Evolutionary conservation across 2,888 invertebrate species (phyloP).

Genomic region (Eumerus sabulonum): DNA sequence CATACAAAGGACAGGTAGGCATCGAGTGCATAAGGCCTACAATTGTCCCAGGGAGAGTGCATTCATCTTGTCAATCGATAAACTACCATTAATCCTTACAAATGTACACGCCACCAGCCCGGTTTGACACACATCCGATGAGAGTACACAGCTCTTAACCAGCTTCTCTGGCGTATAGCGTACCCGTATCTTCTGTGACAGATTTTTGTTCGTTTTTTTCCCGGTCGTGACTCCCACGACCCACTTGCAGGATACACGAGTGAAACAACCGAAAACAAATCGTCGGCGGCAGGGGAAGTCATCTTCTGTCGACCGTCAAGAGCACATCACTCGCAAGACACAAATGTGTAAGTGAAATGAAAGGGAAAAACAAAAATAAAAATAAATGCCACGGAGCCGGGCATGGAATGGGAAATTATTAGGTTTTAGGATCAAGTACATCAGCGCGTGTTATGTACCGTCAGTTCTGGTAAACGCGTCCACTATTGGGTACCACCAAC

Average conservation of each 20-base stretch:
- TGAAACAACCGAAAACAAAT: slow-evolving; percentile 66
- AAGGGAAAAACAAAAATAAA: slow-evolving; percentile 10
- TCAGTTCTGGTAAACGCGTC: slow-evolving; percentile 57
- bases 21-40: slow-evolving; percentile 36
- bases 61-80: slow-evolving; percentile 68
- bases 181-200: slow-evolving; percentile 14
- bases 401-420: slow-evolving; percentile 45
- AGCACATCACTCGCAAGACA: no score
- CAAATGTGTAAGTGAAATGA: slow-evolving; percentile 29
- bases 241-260: slow-evolving; percentile 54
- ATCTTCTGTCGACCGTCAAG: slow-evolving; percentile 53
- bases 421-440: slow-evolving; percentile 68
- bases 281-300: slow-evolving; percentile 6
- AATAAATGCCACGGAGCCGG: slow-evolving; percentile 1
- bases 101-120: neutral
- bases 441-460: slow-evolving; percentile 54
- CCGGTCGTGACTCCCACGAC: slow-evolving; percentile 19
- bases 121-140: slow-evolving; percentile 62
- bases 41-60: slow-evolving; percentile 42
- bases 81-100: slow-evolving; percentile 54
- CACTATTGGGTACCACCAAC: slow-evolving; percentile 61
- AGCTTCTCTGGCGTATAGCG: neutral
- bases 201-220: slow-evolving; percentile 26
- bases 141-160: slow-evolving; percentile 20
- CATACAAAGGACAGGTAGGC: slow-evolving; percentile 21